Percentiles rank a stretch among this genome's conserved stretches.
phyloP scores from a whole-genome alignment of 2,113 vertebrate species.

The Pontoporia blainvillei region DNA sequence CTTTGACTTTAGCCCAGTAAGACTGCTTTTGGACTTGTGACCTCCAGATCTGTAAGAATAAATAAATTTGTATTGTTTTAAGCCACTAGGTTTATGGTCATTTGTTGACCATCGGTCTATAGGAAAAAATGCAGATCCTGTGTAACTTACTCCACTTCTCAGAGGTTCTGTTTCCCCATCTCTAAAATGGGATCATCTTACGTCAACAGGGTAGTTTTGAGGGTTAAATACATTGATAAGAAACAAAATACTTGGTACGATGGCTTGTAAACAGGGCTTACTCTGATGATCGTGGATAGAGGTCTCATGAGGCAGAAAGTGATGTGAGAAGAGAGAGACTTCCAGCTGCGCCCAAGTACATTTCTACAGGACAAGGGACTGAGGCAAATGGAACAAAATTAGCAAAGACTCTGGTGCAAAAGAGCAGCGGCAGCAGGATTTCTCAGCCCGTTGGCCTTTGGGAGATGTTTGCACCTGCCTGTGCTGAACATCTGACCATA shows the following conservation, averaged over 20 bases:
- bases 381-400: neutral
- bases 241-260: neutral
- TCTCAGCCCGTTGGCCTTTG: neutral
- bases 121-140: neutral
- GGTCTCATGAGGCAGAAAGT: neutral
- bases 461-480: neutral
- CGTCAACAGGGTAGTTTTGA: neutral
- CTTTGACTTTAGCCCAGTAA: neutral
- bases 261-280: neutral
- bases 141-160: neutral
- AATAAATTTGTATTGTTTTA: neutral
- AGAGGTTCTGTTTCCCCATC: neutral
- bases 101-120: neutral
- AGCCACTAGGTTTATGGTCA: neutral
- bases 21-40: neutral
- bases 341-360: neutral
- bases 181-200: neutral
- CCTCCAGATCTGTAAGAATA: neutral
- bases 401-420: neutral
- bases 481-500: neutral
- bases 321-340: neutral
- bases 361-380: neutral
- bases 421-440: neutral
- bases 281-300: neutral
- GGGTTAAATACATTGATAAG: neutral